Evolutionary conservation across 2,113 vertebrate species (phyloP).

Genomic region (Oreochromis spilurus): DNA sequence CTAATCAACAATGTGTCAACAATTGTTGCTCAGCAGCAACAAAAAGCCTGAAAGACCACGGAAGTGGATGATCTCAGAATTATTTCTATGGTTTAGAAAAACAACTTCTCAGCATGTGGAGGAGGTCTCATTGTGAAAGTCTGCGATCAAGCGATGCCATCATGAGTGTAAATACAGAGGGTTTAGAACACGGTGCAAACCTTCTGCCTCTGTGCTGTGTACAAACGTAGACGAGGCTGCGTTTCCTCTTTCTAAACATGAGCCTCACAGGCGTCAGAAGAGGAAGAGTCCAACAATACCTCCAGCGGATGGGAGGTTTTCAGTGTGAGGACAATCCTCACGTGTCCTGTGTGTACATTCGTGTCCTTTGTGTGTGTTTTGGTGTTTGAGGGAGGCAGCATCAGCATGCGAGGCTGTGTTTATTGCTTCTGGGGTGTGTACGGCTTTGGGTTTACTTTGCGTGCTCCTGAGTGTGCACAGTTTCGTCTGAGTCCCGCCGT

Average conservation of each 20-base stretch:
- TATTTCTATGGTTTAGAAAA: not conserved
- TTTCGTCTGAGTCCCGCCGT: constrained; percentile 4
- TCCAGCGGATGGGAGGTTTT: constrained; percentile 37
- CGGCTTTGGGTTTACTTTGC: not conserved
- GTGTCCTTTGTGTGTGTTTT: not conserved
- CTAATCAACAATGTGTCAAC: not conserved
- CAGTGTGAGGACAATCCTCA: not conserved
- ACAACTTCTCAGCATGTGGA: not conserved
- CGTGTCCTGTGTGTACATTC: not conserved
- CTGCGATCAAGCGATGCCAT: not conserved
- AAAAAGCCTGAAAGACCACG: not conserved
- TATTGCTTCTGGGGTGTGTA: not conserved
- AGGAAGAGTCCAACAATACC: constrained; percentile 59
- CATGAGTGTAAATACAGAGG: not conserved
- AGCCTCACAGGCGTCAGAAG: constrained; percentile 31
- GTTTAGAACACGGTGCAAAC: not conserved
- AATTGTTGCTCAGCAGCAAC: not conserved
- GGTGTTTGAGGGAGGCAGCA: not conserved
- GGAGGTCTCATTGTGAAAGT: not conserved
- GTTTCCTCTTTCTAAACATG: constrained; percentile 52
- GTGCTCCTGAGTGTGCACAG: not conserved
- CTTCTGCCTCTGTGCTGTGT: not conserved
- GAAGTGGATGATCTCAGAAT: not conserved
- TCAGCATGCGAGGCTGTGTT: not conserved
- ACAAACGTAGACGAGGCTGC: constrained; percentile 20